Evolutionary conservation across 2,888 invertebrate genomes (phyloP).

Genomic region (Theristus sp.): DNA sequence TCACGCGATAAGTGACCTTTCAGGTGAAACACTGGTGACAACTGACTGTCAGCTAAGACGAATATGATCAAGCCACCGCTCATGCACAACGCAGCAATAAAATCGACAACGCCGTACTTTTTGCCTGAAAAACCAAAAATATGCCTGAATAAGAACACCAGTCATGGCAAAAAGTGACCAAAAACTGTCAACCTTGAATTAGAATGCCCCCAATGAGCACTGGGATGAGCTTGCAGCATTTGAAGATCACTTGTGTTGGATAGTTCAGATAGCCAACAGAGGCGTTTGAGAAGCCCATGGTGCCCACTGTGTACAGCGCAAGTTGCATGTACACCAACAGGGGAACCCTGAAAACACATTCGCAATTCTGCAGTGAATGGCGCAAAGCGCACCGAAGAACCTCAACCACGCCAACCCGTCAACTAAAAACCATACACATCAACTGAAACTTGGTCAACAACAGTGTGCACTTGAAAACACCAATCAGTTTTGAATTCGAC

Average conservation of each 20-base stretch:
- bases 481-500: too few relatives aligned
- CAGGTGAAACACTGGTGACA: conserved; percentile 42
- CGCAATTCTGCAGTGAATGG: conserved; percentile 49
- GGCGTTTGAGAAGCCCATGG: conserved; percentile 87
- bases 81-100: conserved; percentile 64
- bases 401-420: neutral
- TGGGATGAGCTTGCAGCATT: conserved; percentile 88
- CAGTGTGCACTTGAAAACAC: too few relatives aligned
- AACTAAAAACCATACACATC: too few relatives aligned
- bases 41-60: conserved; percentile 54
- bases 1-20: conserved; percentile 33
- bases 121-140: conserved; percentile 41
- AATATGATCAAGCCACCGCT: conserved; percentile 74
- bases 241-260: conserved; percentile 87
- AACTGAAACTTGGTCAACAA: too few relatives aligned
- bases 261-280: conserved; percentile 84
- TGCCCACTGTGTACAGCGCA: conserved; percentile 69
- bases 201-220: conserved; percentile 80
- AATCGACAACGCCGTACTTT: conserved; percentile 60
- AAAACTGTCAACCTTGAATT: conserved; percentile 44
- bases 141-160: neutral
- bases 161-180: conserved; percentile 6
- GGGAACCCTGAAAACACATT: too few relatives aligned
- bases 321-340: conserved; percentile 56
- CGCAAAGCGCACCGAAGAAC: neutral